Evolutionary conservation across 2,888 invertebrate species (phyloP), one percentile per base, ranked within the genome.

Genomic region (Rhagonycha lutea): DNA sequence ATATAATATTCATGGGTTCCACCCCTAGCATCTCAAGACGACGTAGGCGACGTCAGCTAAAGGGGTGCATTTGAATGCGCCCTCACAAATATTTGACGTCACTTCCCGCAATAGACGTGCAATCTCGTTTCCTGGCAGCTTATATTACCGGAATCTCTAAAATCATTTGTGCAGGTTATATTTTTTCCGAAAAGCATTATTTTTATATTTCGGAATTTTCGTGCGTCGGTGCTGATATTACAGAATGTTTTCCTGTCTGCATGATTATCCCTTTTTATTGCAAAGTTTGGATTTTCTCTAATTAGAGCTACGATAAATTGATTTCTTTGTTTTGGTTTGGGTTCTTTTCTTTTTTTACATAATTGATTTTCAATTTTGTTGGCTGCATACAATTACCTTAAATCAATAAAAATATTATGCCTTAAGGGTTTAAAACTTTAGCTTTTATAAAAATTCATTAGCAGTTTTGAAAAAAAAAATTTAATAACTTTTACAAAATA

Each of bases 41-140:
- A 69, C 62, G 68, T 72, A 69, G 69, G 70, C 73, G 78, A 68
- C 71, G 70, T 77, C 77, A 79, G 72, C 72, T 70, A 79, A 79
- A 79, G 80, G 81, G 80, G 81, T 80, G 80, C 81, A 81, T 82
- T 82, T 82, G 80, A 77, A 77, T 81, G 80, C 79, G 73, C 78
- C 80, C 80, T 79, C 79, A 79, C 80, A 77, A 77, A 73, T 77
- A 69, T 77, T 78, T 73, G 73, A 72, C 75, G 73, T 75, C 76
- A 71, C 76, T 79, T 78, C 79, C 79, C 76, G 71, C 69, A 69
- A 73, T 70, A 77, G 74, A 79, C 79, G 80, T 79, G 80, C 78
- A 75, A 76, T 65, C 76, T 73, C 76, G 78, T 76, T 79, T 81
- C 79, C 80, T 75, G 79, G 74, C 61, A 72, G 75, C 72, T 79